Percentiles rank a stretch among this genome's conserved stretches.
Conservation (phyloP, 2,797 vertebrate genomes). For the Steatocranus sp. region DNA sequence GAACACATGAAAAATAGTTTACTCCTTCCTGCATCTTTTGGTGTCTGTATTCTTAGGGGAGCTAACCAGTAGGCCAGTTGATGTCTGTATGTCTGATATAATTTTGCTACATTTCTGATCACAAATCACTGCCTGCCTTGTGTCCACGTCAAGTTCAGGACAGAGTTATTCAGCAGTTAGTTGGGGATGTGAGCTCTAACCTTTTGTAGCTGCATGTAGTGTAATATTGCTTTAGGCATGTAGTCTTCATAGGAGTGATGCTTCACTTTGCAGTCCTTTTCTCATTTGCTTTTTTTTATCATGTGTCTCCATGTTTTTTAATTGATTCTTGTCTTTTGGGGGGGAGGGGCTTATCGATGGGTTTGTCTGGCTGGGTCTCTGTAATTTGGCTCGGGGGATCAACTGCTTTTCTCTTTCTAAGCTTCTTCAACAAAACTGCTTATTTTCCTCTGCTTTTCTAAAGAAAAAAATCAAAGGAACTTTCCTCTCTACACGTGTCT, state of each 20-base stretch:
- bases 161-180: not conserved
- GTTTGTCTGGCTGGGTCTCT: conserved; percentile 13
- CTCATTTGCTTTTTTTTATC: conserved; percentile 9
- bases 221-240: conserved; percentile 39
- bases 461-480: conserved; percentile 17
- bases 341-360: not conserved
- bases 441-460: conserved; percentile 65
- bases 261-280: conserved; percentile 21
- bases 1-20: not conserved
- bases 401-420: conserved; percentile 52
- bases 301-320: conserved; percentile 22
- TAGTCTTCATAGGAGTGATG: conserved; percentile 31
- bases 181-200: not conserved
- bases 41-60: not conserved
- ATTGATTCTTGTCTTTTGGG: conserved; percentile 3
- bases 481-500: conserved; percentile 34
- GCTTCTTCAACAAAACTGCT: conserved; percentile 56
- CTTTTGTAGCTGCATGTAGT: conserved; percentile 39
- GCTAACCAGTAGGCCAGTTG: not conserved
- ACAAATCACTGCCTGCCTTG: not conserved
- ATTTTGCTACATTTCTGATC: not conserved
- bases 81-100: not conserved
- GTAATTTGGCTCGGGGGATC: conserved; percentile 19
- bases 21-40: not conserved
- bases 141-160: not conserved